These are phyloP conservation scores for Bombyx mandarina DNA, from an alignment of 1,140 invertebrate genomes.

Conservation along the genomic window DNA sequence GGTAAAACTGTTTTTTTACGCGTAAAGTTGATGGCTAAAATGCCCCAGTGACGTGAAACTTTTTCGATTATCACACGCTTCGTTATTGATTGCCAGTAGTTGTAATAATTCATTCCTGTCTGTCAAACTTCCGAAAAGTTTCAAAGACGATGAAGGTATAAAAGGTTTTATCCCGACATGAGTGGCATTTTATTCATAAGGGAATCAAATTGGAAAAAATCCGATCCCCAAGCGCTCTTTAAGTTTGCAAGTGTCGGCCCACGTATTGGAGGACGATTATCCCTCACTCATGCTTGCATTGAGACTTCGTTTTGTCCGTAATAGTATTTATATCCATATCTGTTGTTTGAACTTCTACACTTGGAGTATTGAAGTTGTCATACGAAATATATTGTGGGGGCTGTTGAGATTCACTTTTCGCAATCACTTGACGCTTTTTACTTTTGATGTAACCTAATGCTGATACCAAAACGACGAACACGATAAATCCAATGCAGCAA, in stretches of 20 bases:
- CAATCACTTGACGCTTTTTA: conserved; percentile 83
- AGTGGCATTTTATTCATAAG: conserved; percentile 29
- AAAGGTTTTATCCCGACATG: conserved; percentile 24
- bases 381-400: conserved; percentile 73
- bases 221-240: conserved; percentile 16
- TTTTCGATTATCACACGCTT: conserved; percentile 45
- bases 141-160: conserved; percentile 26
- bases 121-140: conserved; percentile 35
- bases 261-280: conserved; percentile 1
- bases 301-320: conserved; percentile 45
- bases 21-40: too few relatives aligned
- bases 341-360: conserved; percentile 59
- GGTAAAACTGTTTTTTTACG: too few relatives aligned
- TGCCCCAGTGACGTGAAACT: conserved; percentile 16
- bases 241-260: conserved; percentile 7
- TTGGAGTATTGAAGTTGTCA: conserved; percentile 56
- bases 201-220: conserved; percentile 26
- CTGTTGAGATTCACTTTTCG: conserved; percentile 77
- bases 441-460: conserved; percentile 88
- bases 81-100: conserved; percentile 41
- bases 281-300: conserved; percentile 21
- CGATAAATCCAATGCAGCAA: conserved; percentile 86
- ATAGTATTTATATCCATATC: conserved; percentile 61
- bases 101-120: conserved; percentile 41
- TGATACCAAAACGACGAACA: conserved; percentile 86